Percentiles rank a stretch among this genome's conserved stretches.
phyloP scores from a whole-genome alignment of 2,797 vertebrate genomes.

The Myripristis murdjan region DNA sequence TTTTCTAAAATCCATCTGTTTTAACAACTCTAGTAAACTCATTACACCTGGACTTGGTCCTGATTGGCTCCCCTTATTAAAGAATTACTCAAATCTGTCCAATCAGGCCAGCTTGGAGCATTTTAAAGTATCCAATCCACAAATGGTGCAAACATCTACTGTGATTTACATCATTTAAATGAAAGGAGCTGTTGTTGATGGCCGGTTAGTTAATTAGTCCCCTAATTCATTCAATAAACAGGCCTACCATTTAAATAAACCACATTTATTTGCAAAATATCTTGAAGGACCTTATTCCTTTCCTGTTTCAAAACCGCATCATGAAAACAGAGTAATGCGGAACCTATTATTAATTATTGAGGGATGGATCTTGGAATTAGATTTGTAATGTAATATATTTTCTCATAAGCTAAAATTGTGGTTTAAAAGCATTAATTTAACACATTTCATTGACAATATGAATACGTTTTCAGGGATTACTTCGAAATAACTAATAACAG shows the following conservation, averaged over 20 bases:
- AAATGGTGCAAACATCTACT: constrained; percentile 1
- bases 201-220: neutral
- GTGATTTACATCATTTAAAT: neutral
- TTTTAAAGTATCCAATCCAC: no score
- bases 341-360: neutral
- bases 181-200: neutral
- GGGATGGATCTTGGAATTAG: neutral
- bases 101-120: no score
- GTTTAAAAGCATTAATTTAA: neutral
- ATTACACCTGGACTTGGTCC: neutral
- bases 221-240: constrained; percentile 12
- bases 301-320: neutral
- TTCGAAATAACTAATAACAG: no score
- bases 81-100: no score
- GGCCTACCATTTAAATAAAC: neutral
- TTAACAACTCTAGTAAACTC: neutral
- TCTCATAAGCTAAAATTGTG: neutral
- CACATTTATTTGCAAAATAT: constrained; percentile 14
- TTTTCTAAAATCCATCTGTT: no score
- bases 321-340: neutral
- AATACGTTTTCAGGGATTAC: no score
- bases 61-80: neutral
- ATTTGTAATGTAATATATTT: neutral
- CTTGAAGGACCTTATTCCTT: constrained; percentile 2
- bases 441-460: neutral